Evolutionary conservation across 2,888 invertebrate genomes (phyloP), one percentile per base, ranked within the genome.

Genomic region (Mythimna albipuncta): DNA sequence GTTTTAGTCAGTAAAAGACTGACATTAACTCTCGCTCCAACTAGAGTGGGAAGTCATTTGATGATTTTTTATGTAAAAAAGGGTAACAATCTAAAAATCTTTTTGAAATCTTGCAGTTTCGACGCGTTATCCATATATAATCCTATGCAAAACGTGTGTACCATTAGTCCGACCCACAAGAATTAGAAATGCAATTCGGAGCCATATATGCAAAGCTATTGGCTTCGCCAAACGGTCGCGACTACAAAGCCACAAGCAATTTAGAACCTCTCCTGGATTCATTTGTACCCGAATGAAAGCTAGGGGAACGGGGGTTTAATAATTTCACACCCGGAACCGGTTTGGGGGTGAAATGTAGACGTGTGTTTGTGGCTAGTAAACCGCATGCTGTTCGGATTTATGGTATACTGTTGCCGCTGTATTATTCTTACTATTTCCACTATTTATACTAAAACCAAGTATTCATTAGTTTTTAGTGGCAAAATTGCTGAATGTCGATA

Each of bases 201-300:
- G 13, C 32, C 19, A 2, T 47, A 44, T 54, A n/a, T 41, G 16
- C 59, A 65, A 80, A 74, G 64, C 35, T 64, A 50, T 67, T 57
- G 52, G n/a, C 58, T 66, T 19, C 21, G 16, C 64, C 61, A 55
- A 75, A 55, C 32, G 69, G 44, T 44, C 11, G 13, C 38, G 19
- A 32, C 62, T 54, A 41, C 75, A 75, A 75, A 81, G 61, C 81
- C 81, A 50, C 69, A 75, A 57, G 38, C 69, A 81, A 77, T 77
- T 61, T 75, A 54, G 61, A 70, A 81, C 21, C 77, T 19, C 50
- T 41, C 61, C 26, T 32, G 52, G 19, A 77, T 77, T 58, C 69
- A 76, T 73, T 80, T 68, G 67, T 63, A 41, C 41, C 44, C 66
- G 57, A 77, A 65, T 64, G 55, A 62, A 72, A 64, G 32, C 64